Base-by-base conservation (phyloP, 2,888 invertebrate species). In the Saturnia pavonia region DNA sequence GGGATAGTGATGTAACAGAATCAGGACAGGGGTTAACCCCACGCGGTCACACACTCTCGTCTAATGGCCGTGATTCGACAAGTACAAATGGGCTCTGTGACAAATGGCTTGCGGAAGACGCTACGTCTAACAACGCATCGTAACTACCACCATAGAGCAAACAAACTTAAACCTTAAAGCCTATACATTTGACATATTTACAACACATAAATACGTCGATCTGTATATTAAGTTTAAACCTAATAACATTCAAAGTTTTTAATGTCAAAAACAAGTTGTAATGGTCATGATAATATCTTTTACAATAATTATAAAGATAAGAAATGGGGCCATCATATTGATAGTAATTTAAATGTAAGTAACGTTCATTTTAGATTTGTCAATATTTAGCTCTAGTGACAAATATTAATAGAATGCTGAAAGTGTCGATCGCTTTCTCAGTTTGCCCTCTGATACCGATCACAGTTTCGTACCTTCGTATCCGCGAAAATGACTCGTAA, bases 31-130 rank as follows among this genome's bases (percentile, higher is more conserved):
- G 82, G 83, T 84, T 87, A 87, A 88, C 89, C 91, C 90, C 89
- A 85, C 88, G 90, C 91, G 93, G 93, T 93, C 91, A 91, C 92
- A 91, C 92, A 92, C 92, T 91, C 91, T 85, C 88, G 85, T 92
- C 92, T 94, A 94, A 94, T 94, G 94, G 93, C 90, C 88, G 92
- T 92, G 94, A 94, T 94, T 94, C 94, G 94, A 94, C 94, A 94
- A 93, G 94, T 94, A 94, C 94, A 94, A 94, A 94, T 94, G 94
- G 93, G 90, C 85, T 81, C 87, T 80, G 91, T 94, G 94, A 94
- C 94, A 94, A 94, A 94, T 94, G 92, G 92, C 86, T 86, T 86
- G 88, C 86, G 88, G 92, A 89, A 92, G 92, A 91, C 90, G 91
- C 88, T 85, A 84, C 85, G 86, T 71, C 68, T 68, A 48, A 60